A percentile compares a stretch with the other conserved stretches of the same genome.
Evolutionary conservation across 2,113 vertebrate species (phyloP).

Genomic region (Corythaixoides concolor): DNA sequence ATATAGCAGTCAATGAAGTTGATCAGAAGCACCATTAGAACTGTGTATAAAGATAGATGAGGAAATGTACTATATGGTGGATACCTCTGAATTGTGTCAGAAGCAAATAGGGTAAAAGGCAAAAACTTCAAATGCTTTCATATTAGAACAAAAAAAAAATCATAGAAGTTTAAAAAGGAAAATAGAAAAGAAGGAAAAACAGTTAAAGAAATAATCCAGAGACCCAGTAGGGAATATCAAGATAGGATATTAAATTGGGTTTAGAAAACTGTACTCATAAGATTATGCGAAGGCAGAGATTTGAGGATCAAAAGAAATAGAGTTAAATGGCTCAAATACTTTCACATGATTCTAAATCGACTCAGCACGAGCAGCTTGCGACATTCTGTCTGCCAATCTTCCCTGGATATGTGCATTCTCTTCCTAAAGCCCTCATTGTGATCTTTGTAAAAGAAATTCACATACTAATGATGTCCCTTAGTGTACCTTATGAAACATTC

Average conservation of each 20-base stretch:
- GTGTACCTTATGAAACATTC: conserved; percentile 66
- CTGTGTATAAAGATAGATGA: background rate
- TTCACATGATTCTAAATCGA: conserved; percentile 53
- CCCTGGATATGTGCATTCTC: conserved; percentile 40
- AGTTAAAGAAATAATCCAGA: conserved; percentile 19
- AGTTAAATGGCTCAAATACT: conserved; percentile 58
- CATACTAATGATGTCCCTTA: conserved; percentile 68
- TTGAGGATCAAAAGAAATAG: conserved; percentile 58
- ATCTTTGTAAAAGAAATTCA: conserved; percentile 65
- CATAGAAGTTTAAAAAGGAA: background rate
- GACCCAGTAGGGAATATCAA: conserved; percentile 48
- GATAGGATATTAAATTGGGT: conserved; percentile 53
- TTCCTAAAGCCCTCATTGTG: conserved; percentile 55
- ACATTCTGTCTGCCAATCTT: conserved; percentile 52
- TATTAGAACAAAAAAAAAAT: background rate
- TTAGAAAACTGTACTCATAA: conserved; percentile 49
- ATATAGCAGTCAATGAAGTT: background rate
- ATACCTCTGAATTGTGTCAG: background rate
- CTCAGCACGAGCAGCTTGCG: conserved; percentile 57
- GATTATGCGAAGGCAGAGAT: conserved; percentile 58
- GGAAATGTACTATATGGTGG: background rate
- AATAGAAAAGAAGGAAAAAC: conserved; percentile 20
- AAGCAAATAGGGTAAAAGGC: background rate
- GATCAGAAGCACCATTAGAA: background rate
- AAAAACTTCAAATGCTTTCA: background rate